Base-by-base conservation (phyloP, 1,140 invertebrate species). In the Drosophila erecta region DNA sequence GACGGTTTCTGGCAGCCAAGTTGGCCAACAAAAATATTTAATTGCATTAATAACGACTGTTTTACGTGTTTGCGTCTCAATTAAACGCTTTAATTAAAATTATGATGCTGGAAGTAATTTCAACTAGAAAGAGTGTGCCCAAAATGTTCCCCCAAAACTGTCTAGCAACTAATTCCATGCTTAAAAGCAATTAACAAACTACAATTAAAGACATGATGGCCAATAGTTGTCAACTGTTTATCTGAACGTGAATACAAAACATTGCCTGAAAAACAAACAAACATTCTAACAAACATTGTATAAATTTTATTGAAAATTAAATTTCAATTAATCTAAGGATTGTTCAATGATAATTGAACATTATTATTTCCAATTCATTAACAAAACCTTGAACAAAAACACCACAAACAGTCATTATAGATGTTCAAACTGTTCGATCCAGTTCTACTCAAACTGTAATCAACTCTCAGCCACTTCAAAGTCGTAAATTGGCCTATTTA, bases 41-140 rank as follows among this genome's bases (percentile, higher is more conserved):
- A 79, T 72, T 61, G 55, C 75, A 78, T 54, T 66, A 66, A 66
- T 66, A 73, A 78, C 55, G 74, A 78, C 59, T 56, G 65, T 77
- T 77, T 77, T 71, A 77, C 72, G 75, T 77, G 75, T 76, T 77
- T 77, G 72, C 51, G 64, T 61, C 53, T 67, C 61, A 76, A 75
- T 76, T 75, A 75, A 71, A 75, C 20, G 71, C 57, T 66, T 60
- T 70, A 75, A 77, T 69, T 76, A 77, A 76, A 77, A 69, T 56
- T 77, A 77, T 77, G 64, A 66, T 51, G 35, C 47, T 22, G 40
- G 37, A 51, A 67, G 64, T 67, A 53, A 67, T 67, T 67, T 67
- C 27, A 65, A 30, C 35, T 37, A 14, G 24, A 24, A 64, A 64
- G 20, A 12, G 58, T 17, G 4, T 44, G n/a, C 60, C 49, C 40